These are phyloP conservation scores for Dysdera silvatica DNA, from an alignment of 1,140 invertebrate genomes.

Conservation along the genomic window DNA sequence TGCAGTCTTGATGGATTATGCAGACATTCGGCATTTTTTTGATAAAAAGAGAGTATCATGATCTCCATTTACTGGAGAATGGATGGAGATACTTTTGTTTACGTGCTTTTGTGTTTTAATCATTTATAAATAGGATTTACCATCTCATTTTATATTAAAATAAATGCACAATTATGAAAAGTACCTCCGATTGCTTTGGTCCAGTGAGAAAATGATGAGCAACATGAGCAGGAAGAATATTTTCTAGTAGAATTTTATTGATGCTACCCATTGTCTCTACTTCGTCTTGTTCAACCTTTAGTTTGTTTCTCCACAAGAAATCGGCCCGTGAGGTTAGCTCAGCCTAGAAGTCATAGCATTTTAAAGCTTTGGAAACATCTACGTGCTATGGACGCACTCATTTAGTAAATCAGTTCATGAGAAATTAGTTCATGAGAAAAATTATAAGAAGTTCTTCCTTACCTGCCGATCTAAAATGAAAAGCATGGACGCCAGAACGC, in stretches of 20 bases:
- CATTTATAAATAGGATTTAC: no score
- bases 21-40: no score
- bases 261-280: slow-evolving; percentile 91
- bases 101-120: no score
- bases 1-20: no score
- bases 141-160: no score
- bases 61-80: no score
- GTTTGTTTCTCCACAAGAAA: slow-evolving; percentile 84
- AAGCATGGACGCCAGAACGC: slow-evolving; percentile 52
- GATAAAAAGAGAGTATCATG: no score
- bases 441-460: not conserved
- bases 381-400: not conserved
- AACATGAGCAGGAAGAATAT: slow-evolving; percentile 92
- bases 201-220: slow-evolving; percentile 78
- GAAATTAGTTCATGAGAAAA: not conserved
- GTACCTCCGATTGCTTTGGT: slow-evolving; percentile 55
- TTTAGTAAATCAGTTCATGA: no score
- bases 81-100: no score
- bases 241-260: slow-evolving; percentile 87
- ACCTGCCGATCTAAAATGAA: slow-evolving; percentile 72
- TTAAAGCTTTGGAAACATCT: not conserved
- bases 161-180: no score
- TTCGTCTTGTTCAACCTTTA: slow-evolving; percentile 84
- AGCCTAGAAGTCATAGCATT: slow-evolving; percentile 39
- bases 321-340: slow-evolving; percentile 79